Evolutionary conservation across 2,888 invertebrate genomes (phyloP).

Genomic region (Tetramorium bicarinatum): DNA sequence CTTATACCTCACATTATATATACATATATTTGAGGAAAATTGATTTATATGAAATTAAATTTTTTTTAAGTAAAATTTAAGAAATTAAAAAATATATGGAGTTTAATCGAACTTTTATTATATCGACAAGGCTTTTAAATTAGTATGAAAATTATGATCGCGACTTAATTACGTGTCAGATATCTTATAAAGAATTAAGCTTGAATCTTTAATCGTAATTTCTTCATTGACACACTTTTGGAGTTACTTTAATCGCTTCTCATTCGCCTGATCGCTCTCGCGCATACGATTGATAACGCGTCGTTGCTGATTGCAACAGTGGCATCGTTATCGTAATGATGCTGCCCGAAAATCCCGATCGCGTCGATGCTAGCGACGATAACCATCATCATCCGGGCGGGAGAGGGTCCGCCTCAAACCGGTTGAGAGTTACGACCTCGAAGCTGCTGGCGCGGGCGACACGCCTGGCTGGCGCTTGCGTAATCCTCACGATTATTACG

Average conservation of each 20-base stretch:
- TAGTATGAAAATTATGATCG: background rate
- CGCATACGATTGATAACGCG: constrained; percentile 6
- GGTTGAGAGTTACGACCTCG: constrained; percentile 66
- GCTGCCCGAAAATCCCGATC: constrained; percentile 25
- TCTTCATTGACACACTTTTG: background rate
- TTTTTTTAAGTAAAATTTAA: background rate
- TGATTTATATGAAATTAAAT: background rate
- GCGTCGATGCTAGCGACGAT: constrained; percentile 34
- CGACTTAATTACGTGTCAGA: background rate
- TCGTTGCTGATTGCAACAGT: background rate
- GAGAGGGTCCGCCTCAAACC: constrained; percentile 55
- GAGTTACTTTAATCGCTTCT: background rate
- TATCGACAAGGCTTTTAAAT: background rate
- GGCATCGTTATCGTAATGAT: background rate
- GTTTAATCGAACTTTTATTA: background rate
- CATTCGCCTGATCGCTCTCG: background rate
- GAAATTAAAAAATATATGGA: background rate
- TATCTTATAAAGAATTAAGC: background rate
- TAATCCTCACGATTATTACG: constrained; percentile 63
- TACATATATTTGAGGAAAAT: background rate
- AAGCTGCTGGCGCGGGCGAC: constrained; percentile 50
- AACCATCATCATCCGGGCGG: constrained; percentile 54
- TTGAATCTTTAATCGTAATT: background rate
- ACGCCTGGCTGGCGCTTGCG: constrained; percentile 56
- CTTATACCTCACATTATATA: background rate